A percentile compares a stretch with the other conserved stretches of the same genome.
Conservation (phyloP, 2,797 vertebrate species). For the Gymnoscopelus microlampas region DNA sequence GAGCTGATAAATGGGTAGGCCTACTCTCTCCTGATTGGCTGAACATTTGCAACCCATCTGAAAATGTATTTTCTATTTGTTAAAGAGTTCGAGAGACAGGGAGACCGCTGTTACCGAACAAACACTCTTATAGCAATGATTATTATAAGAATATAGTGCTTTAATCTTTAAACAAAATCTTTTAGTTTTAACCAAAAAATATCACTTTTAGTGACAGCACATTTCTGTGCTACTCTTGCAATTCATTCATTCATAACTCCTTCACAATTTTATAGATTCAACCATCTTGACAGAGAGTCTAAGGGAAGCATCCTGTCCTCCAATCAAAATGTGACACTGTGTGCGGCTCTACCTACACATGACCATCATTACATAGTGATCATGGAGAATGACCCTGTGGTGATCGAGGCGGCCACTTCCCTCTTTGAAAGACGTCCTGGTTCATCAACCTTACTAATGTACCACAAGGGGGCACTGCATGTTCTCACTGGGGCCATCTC, state of each 20-base stretch:
- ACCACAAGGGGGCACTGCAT: conserved; percentile 51
- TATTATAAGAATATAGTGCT: too few species aligned
- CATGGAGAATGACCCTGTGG: conserved; percentile 61
- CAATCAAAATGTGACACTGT: neutral
- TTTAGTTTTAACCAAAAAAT: too few species aligned
- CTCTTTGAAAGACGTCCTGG: conserved; percentile 55
- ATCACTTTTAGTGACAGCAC: neutral
- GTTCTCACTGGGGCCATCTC: conserved; percentile 31
- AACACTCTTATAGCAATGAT: too few species aligned
- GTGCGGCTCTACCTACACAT: neutral
- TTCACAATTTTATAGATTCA: neutral
- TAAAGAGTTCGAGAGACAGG: too few species aligned
- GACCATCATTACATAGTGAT: conserved; percentile 59
- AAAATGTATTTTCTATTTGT: too few species aligned
- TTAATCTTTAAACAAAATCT: too few species aligned
- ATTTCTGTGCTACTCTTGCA: neutral
- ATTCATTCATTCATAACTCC: neutral
- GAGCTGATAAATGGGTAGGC: too few species aligned
- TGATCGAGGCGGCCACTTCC: conserved; percentile 56
- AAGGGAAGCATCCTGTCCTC: neutral
- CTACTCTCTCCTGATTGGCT: too few species aligned
- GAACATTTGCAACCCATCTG: too few species aligned
- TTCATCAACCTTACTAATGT: conserved; percentile 58
- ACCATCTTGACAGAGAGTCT: neutral
- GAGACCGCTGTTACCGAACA: too few species aligned